phyloP scores from a whole-genome alignment of 1,140 invertebrate species.

The Achatina immaculata region DNA sequence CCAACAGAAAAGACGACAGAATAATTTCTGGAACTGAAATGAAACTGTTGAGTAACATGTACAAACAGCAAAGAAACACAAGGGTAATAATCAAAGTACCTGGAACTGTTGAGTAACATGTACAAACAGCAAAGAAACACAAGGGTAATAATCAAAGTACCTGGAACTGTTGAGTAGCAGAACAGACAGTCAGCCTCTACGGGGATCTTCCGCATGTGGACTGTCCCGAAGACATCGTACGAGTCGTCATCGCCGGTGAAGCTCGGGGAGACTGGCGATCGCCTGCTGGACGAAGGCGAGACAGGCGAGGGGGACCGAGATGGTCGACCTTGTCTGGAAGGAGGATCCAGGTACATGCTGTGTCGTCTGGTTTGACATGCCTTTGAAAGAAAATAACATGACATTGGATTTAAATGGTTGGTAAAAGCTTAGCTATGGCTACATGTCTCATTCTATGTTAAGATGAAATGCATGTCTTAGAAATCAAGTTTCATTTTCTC shows the following conservation, averaged over 20 bases:
- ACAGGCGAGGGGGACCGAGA: neutral
- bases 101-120: too few relatives aligned
- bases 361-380: slow-evolving; percentile 21
- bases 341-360: slow-evolving; percentile 4
- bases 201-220: slow-evolving; percentile 31
- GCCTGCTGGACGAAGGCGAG: slow-evolving; percentile 18
- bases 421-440: too few relatives aligned
- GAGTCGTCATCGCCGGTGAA: slow-evolving; percentile 12
- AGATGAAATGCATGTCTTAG: too few relatives aligned
- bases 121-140: too few relatives aligned
- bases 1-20: too few relatives aligned
- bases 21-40: too few relatives aligned
- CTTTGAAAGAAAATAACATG: neutral
- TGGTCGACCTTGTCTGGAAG: neutral
- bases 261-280: slow-evolving; percentile 21
- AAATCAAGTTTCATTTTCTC: too few relatives aligned
- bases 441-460: too few relatives aligned
- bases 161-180: slow-evolving; percentile 94
- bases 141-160: too few relatives aligned
- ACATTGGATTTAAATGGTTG: neutral
- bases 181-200: slow-evolving; percentile 32
- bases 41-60: too few relatives aligned
- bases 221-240: neutral
- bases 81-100: too few relatives aligned
- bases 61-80: too few relatives aligned